Base-by-base conservation (phyloP, 2,797 vertebrate species). In the Centropyge bicolor region DNA sequence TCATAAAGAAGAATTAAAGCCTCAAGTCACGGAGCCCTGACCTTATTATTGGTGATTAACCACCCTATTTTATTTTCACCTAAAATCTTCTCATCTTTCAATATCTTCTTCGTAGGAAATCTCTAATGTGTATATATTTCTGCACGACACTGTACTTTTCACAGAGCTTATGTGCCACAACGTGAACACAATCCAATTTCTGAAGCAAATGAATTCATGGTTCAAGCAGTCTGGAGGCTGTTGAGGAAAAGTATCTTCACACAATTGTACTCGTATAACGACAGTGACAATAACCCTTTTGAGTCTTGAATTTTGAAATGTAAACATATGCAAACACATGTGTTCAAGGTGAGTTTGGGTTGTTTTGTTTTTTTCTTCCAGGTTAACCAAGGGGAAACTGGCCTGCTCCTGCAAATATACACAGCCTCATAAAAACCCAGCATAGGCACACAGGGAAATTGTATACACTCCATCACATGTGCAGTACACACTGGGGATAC, bases 381-480 rank as follows among this genome's bases (percentile, higher is more conserved):
- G 19, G n/a, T 36, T 48, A 16, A 70, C 24, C 8, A 12, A 36
- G 8, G 12, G 17, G 19, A 20, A 57, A 1, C 19, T 16, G 4
- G 27, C 1, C 31, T 40, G 27, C 12, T 36, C 13, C 10, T 54
- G 40, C 45, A 38, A 70, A 57, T 17, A 48, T 8, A 16, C 14
- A 64, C 19, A 20, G 45, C n/a, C 27, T 48, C 6, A 51, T 40
- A 22, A 49, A 78, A 76, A 66, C 12, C 5, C 38, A 48, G 35
- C 13, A 48, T 8, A 3, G 67, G 51, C 49, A 76, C n/a, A 64
- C 27, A 38, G 16, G 36, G 16, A 35, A 74, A 80, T 49, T 31
- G 31, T 35, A 49, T 14, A 40, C 35, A 63, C 62, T 55, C 60
- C 38, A 45, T 73, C 65, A 76, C 60, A 69, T 55, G 45, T 64